Conservation (phyloP, 2,113 vertebrate genomes). For the Gymnocephalus cernua region DNA sequence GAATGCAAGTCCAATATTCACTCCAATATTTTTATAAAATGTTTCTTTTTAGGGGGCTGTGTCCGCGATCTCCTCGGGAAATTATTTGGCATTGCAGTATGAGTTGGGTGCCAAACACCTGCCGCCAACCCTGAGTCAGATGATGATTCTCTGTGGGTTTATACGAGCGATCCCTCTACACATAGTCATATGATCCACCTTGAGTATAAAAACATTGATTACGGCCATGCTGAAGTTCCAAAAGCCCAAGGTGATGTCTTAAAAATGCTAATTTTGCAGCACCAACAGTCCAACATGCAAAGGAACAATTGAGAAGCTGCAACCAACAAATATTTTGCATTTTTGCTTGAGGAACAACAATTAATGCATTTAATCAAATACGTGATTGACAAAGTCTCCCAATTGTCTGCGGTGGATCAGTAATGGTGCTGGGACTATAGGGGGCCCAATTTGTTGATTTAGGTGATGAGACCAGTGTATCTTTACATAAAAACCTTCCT, state of each 20-base stretch:
- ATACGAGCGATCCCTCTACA: not conserved
- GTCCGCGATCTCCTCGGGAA: not conserved
- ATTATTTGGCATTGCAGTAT: not conserved
- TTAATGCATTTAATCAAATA: not conserved
- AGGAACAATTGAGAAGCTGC: not conserved
- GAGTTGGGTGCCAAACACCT: constrained; percentile 2
- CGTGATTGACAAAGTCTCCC: not conserved
- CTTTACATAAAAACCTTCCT: not conserved
- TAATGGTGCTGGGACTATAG: not conserved
- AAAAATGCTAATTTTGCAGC: not conserved
- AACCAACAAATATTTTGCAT: not conserved
- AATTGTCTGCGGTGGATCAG: not conserved
- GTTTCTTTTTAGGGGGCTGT: not conserved
- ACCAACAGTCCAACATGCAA: not conserved
- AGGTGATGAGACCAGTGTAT: not conserved
- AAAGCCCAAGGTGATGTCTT: not conserved
- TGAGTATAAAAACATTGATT: not conserved
- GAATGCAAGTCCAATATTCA: not conserved
- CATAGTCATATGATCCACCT: not conserved
- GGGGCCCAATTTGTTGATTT: not conserved
- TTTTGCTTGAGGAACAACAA: not conserved
- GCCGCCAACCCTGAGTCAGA: not conserved
- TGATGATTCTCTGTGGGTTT: not conserved
- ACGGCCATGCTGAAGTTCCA: not conserved
- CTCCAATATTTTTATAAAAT: not conserved